Evolutionary conservation across 2,113 vertebrate species (phyloP).

Genomic region (Sitta europaea): DNA sequence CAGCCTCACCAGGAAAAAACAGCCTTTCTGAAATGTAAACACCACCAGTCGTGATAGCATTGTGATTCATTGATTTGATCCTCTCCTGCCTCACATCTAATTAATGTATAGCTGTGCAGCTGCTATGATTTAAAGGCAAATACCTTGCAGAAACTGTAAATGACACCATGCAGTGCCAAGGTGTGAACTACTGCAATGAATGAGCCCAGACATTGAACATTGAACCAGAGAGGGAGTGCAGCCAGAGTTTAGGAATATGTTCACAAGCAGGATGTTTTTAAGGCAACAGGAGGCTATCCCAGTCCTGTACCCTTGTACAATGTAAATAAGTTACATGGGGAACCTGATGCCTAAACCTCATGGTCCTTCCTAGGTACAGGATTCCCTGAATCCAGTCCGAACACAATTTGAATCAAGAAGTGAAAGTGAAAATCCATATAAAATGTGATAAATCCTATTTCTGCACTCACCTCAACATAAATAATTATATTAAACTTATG

Average conservation of each 20-base stretch:
- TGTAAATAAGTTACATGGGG: not conserved
- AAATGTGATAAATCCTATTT: not conserved
- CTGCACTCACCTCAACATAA: not conserved
- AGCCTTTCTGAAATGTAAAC: not conserved
- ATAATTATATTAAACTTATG: not conserved
- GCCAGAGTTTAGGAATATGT: not conserved
- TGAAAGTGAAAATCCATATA: not conserved
- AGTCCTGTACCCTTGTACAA: not conserved
- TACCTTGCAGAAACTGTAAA: not conserved
- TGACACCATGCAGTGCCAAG: not conserved
- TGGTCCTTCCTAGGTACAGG: not conserved
- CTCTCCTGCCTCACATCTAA: not conserved
- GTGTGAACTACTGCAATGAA: not conserved
- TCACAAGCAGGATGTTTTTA: not conserved
- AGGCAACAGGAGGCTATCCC: not conserved
- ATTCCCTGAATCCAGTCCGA: not conserved
- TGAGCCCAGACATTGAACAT: not conserved
- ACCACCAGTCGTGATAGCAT: not conserved
- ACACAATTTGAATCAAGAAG: not conserved
- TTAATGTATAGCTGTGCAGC: not conserved
- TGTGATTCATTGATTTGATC: not conserved
- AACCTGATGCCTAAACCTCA: not conserved
- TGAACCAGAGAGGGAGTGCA: not conserved
- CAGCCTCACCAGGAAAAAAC: not conserved
- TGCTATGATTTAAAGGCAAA: constrained; percentile 12